phyloP scores from a whole-genome alignment of 1,140 invertebrate genomes.

The Zaprionus lachaisei region DNA sequence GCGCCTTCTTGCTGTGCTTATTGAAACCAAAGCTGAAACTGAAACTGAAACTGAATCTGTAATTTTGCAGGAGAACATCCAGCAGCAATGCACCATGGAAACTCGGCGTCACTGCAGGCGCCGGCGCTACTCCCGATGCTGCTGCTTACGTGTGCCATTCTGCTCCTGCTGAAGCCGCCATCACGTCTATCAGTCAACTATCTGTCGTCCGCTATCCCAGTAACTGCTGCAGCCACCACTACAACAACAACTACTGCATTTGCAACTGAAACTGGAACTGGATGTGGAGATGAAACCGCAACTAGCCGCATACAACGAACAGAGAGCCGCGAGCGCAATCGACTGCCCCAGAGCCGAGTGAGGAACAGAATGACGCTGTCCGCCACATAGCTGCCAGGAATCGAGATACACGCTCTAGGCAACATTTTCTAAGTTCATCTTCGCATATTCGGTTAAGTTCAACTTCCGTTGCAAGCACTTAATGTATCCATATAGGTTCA shows the following conservation, averaged over 20 bases:
- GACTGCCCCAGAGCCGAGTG: not conserved
- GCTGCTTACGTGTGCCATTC: slow-evolving; percentile 45
- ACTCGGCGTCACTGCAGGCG: slow-evolving; percentile 72
- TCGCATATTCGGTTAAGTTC: not conserved
- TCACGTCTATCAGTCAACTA: slow-evolving; percentile 10
- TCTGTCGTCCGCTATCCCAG: slow-evolving; percentile 6
- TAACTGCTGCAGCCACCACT: not conserved
- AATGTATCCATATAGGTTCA: slow-evolving; percentile 15
- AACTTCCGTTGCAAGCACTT: slow-evolving; percentile 7
- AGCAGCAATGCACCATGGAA: slow-evolving; percentile 92
- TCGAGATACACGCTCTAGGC: not conserved
- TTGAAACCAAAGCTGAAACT: not conserved
- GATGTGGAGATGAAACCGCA: not conserved
- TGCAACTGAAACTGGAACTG: slow-evolving; percentile 17
- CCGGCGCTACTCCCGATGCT: slow-evolving; percentile 68
- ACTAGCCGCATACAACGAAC: slow-evolving; percentile 7
- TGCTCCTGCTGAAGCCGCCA: slow-evolving; percentile 37
- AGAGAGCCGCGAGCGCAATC: slow-evolving; percentile 14
- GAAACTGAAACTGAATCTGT: slow-evolving; percentile 1
- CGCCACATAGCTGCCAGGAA: slow-evolving; percentile 55
- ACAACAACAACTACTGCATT: slow-evolving; percentile 18
- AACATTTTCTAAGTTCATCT: slow-evolving; percentile 10
- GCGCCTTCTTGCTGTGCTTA: not conserved
- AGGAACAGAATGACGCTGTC: slow-evolving; percentile 17
- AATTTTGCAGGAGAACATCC: slow-evolving; percentile 90